A percentile compares a stretch with the other conserved stretches of the same genome.
Conservation (phyloP, 2,113 vertebrate species). For the Pomatorhinus ruficollis region DNA sequence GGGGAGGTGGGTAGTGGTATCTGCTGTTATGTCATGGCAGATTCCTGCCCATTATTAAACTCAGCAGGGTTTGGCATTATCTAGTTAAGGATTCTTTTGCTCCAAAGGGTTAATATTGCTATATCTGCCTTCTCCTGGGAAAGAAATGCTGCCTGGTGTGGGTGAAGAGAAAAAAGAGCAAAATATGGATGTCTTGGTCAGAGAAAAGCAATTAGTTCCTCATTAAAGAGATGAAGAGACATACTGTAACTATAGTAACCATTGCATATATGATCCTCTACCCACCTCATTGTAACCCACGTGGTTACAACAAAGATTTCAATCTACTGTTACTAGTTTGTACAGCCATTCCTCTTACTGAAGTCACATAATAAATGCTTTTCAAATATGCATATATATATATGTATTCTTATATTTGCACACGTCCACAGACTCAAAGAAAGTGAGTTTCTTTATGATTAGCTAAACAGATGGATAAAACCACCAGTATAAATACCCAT, state of each 20-base stretch:
- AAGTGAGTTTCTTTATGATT: neutral
- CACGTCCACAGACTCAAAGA: neutral
- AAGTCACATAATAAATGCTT: neutral
- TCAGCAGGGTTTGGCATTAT: neutral
- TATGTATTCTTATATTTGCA: neutral
- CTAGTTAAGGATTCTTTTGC: neutral
- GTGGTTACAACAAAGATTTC: neutral
- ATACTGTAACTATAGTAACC: slow-evolving; percentile 46
- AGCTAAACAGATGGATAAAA: neutral
- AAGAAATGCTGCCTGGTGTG: neutral
- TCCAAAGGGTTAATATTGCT: neutral
- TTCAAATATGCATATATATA: neutral
- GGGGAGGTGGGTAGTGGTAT: neutral
- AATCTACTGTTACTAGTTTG: neutral
- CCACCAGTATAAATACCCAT: neutral
- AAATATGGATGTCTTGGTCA: neutral
- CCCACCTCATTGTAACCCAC: neutral
- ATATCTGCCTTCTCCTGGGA: neutral
- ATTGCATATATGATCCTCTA: neutral
- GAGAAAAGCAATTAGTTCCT: slow-evolving; percentile 21
- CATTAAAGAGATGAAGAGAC: neutral
- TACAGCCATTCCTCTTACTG: neutral
- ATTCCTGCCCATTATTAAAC: neutral
- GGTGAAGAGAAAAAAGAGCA: neutral
- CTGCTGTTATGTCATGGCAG: neutral